phyloP scores from a whole-genome alignment of 2,888 invertebrate species.

The Augiades crinisus region DNA sequence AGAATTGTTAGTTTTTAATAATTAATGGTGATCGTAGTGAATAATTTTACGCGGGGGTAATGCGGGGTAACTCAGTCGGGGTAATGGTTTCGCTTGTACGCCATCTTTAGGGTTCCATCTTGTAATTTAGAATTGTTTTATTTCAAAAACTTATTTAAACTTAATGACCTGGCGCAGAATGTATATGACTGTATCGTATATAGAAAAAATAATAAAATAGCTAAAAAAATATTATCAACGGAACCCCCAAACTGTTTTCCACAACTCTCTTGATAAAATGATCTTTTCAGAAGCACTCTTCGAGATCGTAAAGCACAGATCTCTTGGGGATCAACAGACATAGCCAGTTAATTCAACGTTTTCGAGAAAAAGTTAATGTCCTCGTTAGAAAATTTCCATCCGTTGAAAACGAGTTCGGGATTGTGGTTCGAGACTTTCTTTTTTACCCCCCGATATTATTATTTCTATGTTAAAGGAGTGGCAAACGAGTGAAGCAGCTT shows the following conservation, averaged over 20 bases:
- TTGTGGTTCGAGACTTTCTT: constrained; percentile 14
- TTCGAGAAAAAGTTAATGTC: constrained; percentile 24
- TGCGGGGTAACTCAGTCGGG: neutral
- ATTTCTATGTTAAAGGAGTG: too few relatives aligned
- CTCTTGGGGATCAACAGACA: constrained; percentile 41
- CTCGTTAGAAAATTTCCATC: constrained; percentile 13
- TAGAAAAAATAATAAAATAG: too few relatives aligned
- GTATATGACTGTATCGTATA: too few relatives aligned
- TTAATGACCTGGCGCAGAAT: too few relatives aligned
- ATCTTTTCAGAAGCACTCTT: constrained; percentile 33
- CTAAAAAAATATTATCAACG: constrained; percentile 12
- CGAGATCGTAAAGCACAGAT: constrained; percentile 39
- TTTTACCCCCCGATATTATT: too few relatives aligned
- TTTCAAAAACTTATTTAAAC: too few relatives aligned
- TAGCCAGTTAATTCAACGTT: constrained; percentile 38
- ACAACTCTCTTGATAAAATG: constrained; percentile 12
- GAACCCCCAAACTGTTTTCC: neutral
- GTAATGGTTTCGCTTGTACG: constrained; percentile 4
- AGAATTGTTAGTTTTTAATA: neutral
- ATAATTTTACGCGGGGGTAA: neutral
- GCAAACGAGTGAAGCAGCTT: too few relatives aligned
- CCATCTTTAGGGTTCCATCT: constrained; percentile 8
- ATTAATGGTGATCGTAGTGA: neutral
- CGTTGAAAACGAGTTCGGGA: neutral
- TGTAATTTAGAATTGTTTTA: too few relatives aligned